Evolutionary conservation across 2,888 invertebrate genomes (phyloP).

Genomic region (Ectemnius cavifrons): DNA sequence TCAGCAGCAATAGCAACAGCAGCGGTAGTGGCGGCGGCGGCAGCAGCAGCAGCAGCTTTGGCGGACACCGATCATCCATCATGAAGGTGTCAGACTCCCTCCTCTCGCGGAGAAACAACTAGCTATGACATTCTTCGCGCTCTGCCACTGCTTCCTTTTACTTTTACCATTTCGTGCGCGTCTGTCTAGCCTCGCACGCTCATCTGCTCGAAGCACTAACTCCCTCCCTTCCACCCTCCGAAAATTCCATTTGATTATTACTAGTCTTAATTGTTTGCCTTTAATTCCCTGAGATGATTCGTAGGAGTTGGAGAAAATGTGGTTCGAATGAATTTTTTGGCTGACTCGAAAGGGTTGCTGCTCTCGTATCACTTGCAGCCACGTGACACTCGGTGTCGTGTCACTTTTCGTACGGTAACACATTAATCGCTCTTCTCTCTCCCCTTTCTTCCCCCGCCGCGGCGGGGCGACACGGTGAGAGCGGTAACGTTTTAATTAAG

Average conservation of each 20-base stretch:
- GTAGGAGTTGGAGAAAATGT: too few species aligned
- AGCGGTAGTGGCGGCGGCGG: constrained; percentile 57
- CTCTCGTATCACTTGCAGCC: not conserved
- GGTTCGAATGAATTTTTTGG: too few species aligned
- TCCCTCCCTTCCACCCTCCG: constrained; percentile 31
- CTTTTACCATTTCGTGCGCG: constrained; percentile 58
- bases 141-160: constrained; percentile 69
- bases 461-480: constrained; percentile 28
- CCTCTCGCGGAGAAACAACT: constrained; percentile 73
- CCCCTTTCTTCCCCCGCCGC: constrained; percentile 10
- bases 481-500: constrained; percentile 69
- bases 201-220: constrained; percentile 23
- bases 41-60: constrained; percentile 68
- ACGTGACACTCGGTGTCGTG: constrained; percentile 14
- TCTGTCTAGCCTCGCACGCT: constrained; percentile 50
- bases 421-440: constrained; percentile 35
- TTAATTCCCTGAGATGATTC: too few species aligned
- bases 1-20: constrained; percentile 55
- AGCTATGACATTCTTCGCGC: constrained; percentile 76
- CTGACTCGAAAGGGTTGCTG: too few species aligned
- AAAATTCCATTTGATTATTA: not conserved
- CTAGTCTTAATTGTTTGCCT: too few species aligned
- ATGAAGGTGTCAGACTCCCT: constrained; percentile 75
- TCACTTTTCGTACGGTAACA: constrained; percentile 34
- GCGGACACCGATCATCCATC: constrained; percentile 75